phyloP scores from a whole-genome alignment of 2,888 invertebrate genomes.

The Nephrotoma appendiculata region DNA sequence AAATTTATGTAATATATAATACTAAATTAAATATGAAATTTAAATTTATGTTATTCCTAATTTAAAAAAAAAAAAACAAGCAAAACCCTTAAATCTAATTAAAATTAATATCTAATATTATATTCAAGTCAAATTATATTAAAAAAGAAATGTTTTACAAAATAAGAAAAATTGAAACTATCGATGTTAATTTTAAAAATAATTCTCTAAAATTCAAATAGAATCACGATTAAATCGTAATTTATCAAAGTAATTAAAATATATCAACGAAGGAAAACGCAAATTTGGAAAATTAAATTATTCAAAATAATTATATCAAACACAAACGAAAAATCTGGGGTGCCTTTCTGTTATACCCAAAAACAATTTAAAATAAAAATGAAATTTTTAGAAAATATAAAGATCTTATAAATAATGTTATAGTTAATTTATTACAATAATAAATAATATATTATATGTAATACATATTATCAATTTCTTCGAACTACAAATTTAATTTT shows the following conservation, averaged over 20 bases:
- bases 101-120: neutral
- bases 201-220: neutral
- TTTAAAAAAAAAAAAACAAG: neutral
- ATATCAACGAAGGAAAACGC: neutral
- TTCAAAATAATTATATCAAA: neutral
- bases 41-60: neutral
- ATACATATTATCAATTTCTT: neutral
- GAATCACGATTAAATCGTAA: neutral
- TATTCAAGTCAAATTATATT: neutral
- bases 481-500: neutral
- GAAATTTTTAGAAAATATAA: neutral
- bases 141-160: neutral
- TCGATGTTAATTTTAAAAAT: neutral
- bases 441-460: neutral
- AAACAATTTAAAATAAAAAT: neutral
- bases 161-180: neutral
- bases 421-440: neutral
- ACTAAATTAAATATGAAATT: neutral
- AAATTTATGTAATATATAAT: neutral
- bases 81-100: neutral
- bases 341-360: neutral
- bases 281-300: neutral
- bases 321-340: neutral
- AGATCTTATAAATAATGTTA: neutral
- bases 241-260: neutral